Evolutionary conservation across 92 coral and sea anemone species (phyloP), one percentile per base, ranked within the genome.

Genomic region (Porites evermanni): DNA sequence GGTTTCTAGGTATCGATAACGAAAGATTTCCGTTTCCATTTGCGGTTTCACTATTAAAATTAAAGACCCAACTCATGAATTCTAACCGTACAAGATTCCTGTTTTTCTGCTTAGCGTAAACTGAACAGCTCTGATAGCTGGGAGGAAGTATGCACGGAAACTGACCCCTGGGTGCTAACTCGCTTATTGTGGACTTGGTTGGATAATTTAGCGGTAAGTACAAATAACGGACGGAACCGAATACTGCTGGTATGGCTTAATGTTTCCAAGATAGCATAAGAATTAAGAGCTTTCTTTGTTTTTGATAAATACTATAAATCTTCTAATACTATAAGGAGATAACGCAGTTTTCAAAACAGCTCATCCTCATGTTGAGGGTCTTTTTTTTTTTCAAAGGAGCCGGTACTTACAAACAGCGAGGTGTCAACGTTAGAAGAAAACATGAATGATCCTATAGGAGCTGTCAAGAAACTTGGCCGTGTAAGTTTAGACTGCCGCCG

Each of bases 161-260:
- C 92, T 82, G 96, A 95, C 76, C 97, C 97, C 26, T 91, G 94
- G 91, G 94, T 95, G 38, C 64, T 97, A 74, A 90, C 93, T 29
- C 90, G 98, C 14, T 79, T 97, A 61, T 84, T 92, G 58, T 93
- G 96, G 91, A 84, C 95, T 7, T 97, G 99, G 99, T 78, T 96
- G 12, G 93, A 87, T 73, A 87, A 78, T 16, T 93, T 96, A 2
- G 90, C 83, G 93, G 98, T 95, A 47, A 91, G 91, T 69, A 24
- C 3, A 63, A n/a, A 23, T n/a, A 77, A 44, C 13, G 16, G 21
- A 61, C 53, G 24, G 67, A n/a, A 32, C 32, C 32, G 32, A 29
- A 29, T 29, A 29, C 32, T 29, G 32, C 32, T 29, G 32, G 32
- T 29, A 29, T 2, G 32, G 32, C 32, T 29, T 29, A 2, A 23